phyloP scores from a whole-genome alignment of 2,113 vertebrate genomes.

The Elachura formosa region DNA sequence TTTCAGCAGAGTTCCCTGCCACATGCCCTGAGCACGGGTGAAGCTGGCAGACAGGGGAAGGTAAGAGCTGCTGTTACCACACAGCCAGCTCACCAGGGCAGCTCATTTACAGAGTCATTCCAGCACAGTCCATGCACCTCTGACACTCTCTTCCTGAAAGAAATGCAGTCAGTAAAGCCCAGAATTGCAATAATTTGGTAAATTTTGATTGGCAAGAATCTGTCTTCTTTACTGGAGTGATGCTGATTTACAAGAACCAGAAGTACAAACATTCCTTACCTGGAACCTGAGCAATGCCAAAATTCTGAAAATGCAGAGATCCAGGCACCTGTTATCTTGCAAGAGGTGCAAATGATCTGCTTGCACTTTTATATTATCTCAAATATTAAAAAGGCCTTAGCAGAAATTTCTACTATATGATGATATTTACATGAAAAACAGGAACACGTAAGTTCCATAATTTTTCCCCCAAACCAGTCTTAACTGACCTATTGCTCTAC shows the following conservation, averaged over 20 bases:
- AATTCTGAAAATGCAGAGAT: neutral
- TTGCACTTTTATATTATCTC: neutral
- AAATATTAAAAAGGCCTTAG: neutral
- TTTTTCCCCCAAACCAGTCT: neutral
- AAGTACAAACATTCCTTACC: neutral
- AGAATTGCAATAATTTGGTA: neutral
- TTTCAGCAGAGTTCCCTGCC: neutral
- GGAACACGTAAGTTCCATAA: fast-evolving
- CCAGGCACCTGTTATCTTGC: neutral
- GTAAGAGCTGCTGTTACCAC: neutral
- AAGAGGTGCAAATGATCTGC: neutral
- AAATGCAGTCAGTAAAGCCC: neutral
- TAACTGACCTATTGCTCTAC: neutral
- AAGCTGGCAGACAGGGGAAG: neutral
- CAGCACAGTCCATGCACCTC: neutral
- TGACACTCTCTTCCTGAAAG: neutral
- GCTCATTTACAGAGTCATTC: neutral
- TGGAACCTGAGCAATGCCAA: neutral
- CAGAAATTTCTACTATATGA: neutral
- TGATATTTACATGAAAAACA: neutral
- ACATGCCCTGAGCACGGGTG: neutral
- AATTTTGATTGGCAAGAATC: neutral
- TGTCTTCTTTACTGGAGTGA: neutral
- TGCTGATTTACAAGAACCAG: neutral
- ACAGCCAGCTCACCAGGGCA: neutral